phyloP scores from a whole-genome alignment of 2,113 vertebrate species.

The Dicaeum eximium region DNA sequence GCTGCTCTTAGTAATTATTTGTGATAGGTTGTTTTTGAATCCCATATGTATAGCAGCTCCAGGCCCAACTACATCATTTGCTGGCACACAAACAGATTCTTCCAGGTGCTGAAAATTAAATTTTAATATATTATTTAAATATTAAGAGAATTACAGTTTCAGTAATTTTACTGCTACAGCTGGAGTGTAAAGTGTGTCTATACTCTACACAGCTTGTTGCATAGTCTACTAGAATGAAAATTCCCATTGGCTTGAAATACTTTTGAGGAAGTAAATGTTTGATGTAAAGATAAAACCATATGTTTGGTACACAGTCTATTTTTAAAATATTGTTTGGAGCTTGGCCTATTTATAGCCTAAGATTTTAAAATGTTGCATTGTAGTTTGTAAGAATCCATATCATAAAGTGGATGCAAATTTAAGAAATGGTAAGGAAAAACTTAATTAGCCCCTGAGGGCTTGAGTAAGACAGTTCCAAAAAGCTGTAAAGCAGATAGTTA shows the following conservation, averaged over 20 bases:
- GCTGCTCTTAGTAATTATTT: conserved; percentile 81
- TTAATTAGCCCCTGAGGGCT: background rate
- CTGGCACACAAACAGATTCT: conserved; percentile 80
- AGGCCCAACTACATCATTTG: conserved; percentile 76
- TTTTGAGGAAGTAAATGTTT: conserved; percentile 15
- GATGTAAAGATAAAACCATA: background rate
- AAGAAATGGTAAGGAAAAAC: background rate
- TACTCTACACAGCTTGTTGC: background rate
- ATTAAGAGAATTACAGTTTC: conserved; percentile 85
- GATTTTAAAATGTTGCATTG: background rate
- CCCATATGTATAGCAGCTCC: conserved; percentile 77
- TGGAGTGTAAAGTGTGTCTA: conserved; percentile 62
- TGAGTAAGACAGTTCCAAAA: background rate
- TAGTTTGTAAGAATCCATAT: background rate
- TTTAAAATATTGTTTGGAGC: background rate
- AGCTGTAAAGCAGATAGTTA: background rate
- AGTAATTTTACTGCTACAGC: conserved; percentile 78
- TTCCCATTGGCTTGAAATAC: conserved; percentile 23
- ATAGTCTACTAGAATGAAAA: conserved; percentile 21
- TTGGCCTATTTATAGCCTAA: background rate
- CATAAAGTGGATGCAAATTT: background rate
- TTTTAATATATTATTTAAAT: conserved; percentile 92
- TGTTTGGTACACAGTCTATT: background rate
- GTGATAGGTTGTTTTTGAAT: conserved; percentile 79
- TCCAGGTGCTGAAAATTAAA: conserved; percentile 90